A percentile compares a stretch with the other conserved stretches of the same genome.
These are phyloP conservation scores for Drosophila helvetica DNA, from an alignment of 2,888 invertebrate species.

Conservation along the genomic window DNA sequence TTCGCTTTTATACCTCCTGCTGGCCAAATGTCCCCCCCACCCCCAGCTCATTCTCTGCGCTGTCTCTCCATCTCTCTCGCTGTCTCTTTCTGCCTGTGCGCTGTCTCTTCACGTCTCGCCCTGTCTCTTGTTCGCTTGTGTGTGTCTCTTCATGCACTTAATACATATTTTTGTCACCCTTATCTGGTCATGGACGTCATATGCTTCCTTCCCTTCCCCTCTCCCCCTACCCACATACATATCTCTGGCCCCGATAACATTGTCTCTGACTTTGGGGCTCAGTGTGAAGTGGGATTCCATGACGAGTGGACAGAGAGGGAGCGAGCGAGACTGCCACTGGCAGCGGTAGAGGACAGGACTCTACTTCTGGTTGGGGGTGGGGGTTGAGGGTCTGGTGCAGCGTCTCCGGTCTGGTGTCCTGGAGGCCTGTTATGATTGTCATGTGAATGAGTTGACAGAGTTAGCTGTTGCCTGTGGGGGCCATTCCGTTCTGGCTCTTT, in stretches of 20 bases:
- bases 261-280: conserved; percentile 51
- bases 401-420: conserved; percentile 6
- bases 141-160: conserved; percentile 63
- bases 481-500: conserved; percentile 20
- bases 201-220: conserved; percentile 22
- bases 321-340: conserved; percentile 21
- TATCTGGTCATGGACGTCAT: conserved; percentile 71
- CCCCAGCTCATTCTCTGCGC: conserved; percentile 34
- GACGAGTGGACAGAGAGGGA: conserved; percentile 32
- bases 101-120: background rate
- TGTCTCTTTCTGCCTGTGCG: conserved; percentile 16
- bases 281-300: conserved; percentile 43
- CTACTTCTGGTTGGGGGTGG: background rate
- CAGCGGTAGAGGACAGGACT: conserved; percentile 4
- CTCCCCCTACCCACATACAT: conserved; percentile 4
- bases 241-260: conserved; percentile 55
- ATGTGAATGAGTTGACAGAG: conserved; percentile 61
- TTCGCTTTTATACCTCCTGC: conserved; percentile 51
- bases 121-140: conserved; percentile 5
- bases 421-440: conserved; percentile 67
- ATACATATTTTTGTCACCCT: conserved; percentile 78
- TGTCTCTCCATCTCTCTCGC: background rate
- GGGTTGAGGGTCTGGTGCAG: too few species aligned
- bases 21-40: conserved; percentile 38
- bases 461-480: conserved; percentile 35